Base-by-base conservation (phyloP, 2,113 vertebrate genomes). In the Ophthalmolycus amberensis region DNA sequence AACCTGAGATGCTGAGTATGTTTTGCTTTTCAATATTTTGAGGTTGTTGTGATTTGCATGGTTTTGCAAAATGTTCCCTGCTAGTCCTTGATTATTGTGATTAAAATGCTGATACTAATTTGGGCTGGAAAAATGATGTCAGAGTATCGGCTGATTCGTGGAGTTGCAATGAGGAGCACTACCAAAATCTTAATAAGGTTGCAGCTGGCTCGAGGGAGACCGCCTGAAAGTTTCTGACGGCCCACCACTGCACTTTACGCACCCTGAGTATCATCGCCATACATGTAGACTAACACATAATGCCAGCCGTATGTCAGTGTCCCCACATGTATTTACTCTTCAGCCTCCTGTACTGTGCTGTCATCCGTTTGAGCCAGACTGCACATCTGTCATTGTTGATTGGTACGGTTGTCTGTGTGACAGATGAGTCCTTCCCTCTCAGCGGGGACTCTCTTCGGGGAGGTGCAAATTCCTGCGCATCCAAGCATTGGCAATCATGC, bases 401-500 rank as follows among this genome's bases (percentile, higher is more conserved):
- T 71, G 88, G 54, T 71, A 72, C 84, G 62, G 82, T 58, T 73
- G 85, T 87, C 86, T 82, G 74, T 77, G 79, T 94, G 94, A 94
- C 93, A 94, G 94, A 92, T 94, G 91, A 93, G 90, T 82, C 89
- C 87, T 88, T 81, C 85, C 85, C 89, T 82, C 84, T 79, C 90
- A 81, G 79, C 82, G 42, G 88, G 79, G 71, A 66, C 56, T 73
- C 75, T 88, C 89, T 87, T 86, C 32, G 3, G 87, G 90, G 89
- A 92, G 82, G 91, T 91, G 85, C 84, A 90, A 88, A 91, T 94
- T 88, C 92, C 89, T 83, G 87, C 81, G 73, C 91, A 91, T 90
- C 83, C 91, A 82, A 86, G 88, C 87, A 56, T 93, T 89, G 83
- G 86, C 93, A 94, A 94, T 96, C 94, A 93, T 76, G 84, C 80